Conservation (phyloP, 2,113 vertebrate genomes). For the Neodon shergylaensis region DNA sequence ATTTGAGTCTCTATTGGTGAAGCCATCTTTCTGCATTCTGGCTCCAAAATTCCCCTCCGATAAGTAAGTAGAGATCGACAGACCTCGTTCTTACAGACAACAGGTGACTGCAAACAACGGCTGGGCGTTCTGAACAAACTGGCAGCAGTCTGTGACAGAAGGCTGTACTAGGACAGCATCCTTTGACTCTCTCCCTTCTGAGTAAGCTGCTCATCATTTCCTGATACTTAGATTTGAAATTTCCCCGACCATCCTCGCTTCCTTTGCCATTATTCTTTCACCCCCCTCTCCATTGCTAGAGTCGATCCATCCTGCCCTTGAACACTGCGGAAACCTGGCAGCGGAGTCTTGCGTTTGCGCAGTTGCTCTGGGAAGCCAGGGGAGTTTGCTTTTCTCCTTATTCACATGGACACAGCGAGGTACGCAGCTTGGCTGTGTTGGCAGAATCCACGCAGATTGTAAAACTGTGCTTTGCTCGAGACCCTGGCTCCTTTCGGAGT, state of each 20-base stretch:
- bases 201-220: slow-evolving; percentile 24
- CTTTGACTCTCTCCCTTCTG: background rate
- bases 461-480: slow-evolving; percentile 61
- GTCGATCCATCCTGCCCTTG: background rate
- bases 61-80: background rate
- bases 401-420: slow-evolving; percentile 59
- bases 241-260: background rate
- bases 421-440: slow-evolving; percentile 33
- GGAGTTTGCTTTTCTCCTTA: slow-evolving; percentile 40
- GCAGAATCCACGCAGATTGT: slow-evolving; percentile 55
- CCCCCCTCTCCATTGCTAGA: background rate
- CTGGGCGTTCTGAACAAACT: background rate
- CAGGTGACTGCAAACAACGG: background rate
- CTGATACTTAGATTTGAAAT: background rate
- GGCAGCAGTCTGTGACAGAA: background rate
- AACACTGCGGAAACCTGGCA: slow-evolving; percentile 31
- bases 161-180: background rate
- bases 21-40: background rate
- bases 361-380: slow-evolving; percentile 52
- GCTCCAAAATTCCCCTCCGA: background rate
- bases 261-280: background rate
- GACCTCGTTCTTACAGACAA: background rate
- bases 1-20: background rate
- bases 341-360: background rate
- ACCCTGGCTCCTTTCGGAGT: slow-evolving; percentile 55